Base-by-base conservation (phyloP, 1,140 invertebrate genomes). In the Zaprionus davidi region DNA sequence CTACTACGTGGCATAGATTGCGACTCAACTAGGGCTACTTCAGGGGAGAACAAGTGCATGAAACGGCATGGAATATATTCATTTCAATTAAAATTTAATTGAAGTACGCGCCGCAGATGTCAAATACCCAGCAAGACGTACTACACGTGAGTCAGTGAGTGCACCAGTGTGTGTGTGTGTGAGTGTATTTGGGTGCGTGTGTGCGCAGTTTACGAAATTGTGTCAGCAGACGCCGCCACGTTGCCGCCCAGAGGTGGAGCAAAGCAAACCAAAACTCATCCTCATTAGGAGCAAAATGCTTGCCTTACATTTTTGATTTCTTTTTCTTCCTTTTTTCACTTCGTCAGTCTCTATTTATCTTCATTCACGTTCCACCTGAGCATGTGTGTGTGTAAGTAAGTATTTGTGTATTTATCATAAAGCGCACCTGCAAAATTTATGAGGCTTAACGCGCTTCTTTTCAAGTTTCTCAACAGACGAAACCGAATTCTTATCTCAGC, bases 61-160 rank as follows among this genome's bases (percentile, higher is more conserved):
- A 71, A 65, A 70, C 70, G 46, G 60, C 64, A 78, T 78, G 88
- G 71, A 55, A 71, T 80, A 81, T 82, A 82, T 88, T 90, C 76
- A 90, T 90, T 90, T 90, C 81, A 90, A 88, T 90, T 90, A 90
- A 90, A 90, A 77, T 90, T 90, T 90, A 90, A 90, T 90, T 90
- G 86, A 90, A 85, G 85, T 90, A 88, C 83, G 86, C 71, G 78
- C 72, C 49, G 66, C 78, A 74, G 70, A 53, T 84, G 81, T 80
- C 78, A 79, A 69, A 65, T 51, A 67, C 66, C 49, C 59, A 66
- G 38, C 57, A 20, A 49, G 44, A 71, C 41, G 51, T 46, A 34
- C 53, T 53, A 36, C 28, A 64, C 28, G 20, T 64, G 41, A 53
- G 20, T 9, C 34, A 34, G 31, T 34, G 31, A 34, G 9, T 9